Evolutionary conservation across 2,888 invertebrate species (phyloP).

Genomic region (Bombylius discolor): DNA sequence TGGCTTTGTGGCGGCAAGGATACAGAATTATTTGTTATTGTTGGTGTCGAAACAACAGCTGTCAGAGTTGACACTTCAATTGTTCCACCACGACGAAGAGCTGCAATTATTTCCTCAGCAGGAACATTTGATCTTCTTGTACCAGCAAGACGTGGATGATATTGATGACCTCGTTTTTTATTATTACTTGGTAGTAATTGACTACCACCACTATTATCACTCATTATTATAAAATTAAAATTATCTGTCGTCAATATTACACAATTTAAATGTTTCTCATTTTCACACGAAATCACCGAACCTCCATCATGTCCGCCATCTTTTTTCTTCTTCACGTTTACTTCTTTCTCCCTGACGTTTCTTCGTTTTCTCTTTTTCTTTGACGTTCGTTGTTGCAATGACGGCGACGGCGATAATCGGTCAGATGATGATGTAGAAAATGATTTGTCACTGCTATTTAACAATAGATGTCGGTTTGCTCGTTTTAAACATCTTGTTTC

Average conservation of each 20-base stretch:
- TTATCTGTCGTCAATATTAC: background rate
- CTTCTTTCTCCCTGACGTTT: constrained; percentile 9
- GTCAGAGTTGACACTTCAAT: constrained; percentile 5
- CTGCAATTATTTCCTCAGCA: constrained; percentile 35
- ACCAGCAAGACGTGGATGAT: constrained; percentile 57
- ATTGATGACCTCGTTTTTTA: constrained; percentile 57
- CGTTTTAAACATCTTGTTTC: constrained; percentile 30
- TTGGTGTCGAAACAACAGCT: background rate
- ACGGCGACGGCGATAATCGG: background rate
- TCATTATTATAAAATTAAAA: constrained; percentile 15
- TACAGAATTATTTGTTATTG: background rate
- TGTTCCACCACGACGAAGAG: constrained; percentile 30
- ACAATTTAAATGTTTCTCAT: background rate
- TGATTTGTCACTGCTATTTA: constrained; percentile 27
- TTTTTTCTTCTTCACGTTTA: constrained; percentile 17
- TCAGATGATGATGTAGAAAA: no score
- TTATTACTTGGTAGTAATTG: constrained; percentile 12
- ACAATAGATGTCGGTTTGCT: constrained; percentile 33
- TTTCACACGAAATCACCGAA: constrained; percentile 6
- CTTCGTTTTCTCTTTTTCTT: background rate
- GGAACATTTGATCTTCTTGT: constrained; percentile 43
- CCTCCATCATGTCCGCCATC: constrained; percentile 8
- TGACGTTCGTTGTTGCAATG: background rate
- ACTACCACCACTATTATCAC: constrained; percentile 20
- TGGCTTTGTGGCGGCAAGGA: no score